phyloP scores from a whole-genome alignment of 2,888 invertebrate genomes.

The Osmoderma eremita region DNA sequence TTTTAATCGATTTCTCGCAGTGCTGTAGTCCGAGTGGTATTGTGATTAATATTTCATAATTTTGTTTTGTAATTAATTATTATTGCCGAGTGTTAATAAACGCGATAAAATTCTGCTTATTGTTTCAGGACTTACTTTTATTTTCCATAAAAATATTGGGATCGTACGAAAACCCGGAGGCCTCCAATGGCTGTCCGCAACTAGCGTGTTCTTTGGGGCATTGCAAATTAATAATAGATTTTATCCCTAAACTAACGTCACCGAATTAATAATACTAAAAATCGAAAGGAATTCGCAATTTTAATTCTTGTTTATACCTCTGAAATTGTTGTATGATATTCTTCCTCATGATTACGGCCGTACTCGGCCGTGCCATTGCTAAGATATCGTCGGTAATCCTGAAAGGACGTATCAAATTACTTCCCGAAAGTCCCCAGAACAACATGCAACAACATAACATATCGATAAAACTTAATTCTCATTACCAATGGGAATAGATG shows the following conservation, averaged over 20 bases:
- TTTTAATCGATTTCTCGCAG: too few species aligned
- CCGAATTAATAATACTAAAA: slow-evolving; percentile 8
- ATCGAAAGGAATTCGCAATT: background rate
- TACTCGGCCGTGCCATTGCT: slow-evolving; percentile 89
- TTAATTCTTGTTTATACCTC: slow-evolving; percentile 63
- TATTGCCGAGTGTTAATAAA: too few species aligned
- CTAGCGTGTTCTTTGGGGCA: slow-evolving; percentile 86
- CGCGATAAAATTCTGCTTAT: too few species aligned
- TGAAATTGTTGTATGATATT: slow-evolving; percentile 84
- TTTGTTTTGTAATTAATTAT: too few species aligned
- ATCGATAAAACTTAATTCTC: slow-evolving; percentile 52
- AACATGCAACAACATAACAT: background rate
- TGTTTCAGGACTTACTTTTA: slow-evolving; percentile 71
- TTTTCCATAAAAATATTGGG: slow-evolving; percentile 86
- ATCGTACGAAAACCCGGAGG: slow-evolving; percentile 86
- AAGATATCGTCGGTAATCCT: slow-evolving; percentile 91
- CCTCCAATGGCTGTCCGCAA: slow-evolving; percentile 80
- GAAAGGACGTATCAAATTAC: slow-evolving; percentile 43
- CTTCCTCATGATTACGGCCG: slow-evolving; percentile 76
- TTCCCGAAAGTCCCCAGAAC: background rate
- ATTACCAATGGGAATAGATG: slow-evolving; percentile 84
- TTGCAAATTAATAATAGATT: slow-evolving; percentile 87
- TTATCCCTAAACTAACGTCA: slow-evolving; percentile 75
- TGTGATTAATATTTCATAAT: too few species aligned
- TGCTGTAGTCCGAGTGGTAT: too few species aligned